Evolutionary conservation across 2,888 invertebrate genomes (phyloP).

Genomic region (Spodoptera picta): DNA sequence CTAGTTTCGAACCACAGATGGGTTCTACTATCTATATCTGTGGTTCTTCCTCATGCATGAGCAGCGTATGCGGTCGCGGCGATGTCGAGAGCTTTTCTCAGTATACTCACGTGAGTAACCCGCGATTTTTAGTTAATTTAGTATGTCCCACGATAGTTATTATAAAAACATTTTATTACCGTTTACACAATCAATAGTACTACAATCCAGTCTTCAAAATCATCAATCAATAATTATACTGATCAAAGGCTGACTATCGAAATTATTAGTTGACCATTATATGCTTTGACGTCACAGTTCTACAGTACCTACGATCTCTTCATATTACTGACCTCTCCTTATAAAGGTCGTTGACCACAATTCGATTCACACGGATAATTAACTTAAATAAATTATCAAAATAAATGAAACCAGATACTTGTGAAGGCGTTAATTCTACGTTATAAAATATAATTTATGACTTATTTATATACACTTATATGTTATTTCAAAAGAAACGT

Average conservation of each 20-base stretch:
- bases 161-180: too few relatives aligned
- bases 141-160: too few relatives aligned
- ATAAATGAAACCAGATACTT: conserved; percentile 39
- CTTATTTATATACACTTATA: conserved; percentile 10
- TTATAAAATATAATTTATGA: conserved; percentile 45
- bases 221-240: neutral
- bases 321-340: neutral
- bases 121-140: too few relatives aligned
- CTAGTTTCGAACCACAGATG: too few relatives aligned
- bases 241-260: too few relatives aligned
- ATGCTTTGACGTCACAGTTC: neutral
- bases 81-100: too few relatives aligned
- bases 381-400: conserved; percentile 34
- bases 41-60: too few relatives aligned
- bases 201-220: too few relatives aligned
- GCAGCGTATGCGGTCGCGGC: too few relatives aligned
- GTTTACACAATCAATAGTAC: too few relatives aligned
- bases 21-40: too few relatives aligned
- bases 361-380: conserved; percentile 32
- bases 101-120: too few relatives aligned
- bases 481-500: conserved; percentile 1
- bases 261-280: neutral
- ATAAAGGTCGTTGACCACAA: conserved; percentile 40
- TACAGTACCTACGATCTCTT: neutral
- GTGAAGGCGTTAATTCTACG: conserved; percentile 51